Evolutionary conservation across 2,888 invertebrate species (phyloP).

Genomic region (Ophion ventricosus): DNA sequence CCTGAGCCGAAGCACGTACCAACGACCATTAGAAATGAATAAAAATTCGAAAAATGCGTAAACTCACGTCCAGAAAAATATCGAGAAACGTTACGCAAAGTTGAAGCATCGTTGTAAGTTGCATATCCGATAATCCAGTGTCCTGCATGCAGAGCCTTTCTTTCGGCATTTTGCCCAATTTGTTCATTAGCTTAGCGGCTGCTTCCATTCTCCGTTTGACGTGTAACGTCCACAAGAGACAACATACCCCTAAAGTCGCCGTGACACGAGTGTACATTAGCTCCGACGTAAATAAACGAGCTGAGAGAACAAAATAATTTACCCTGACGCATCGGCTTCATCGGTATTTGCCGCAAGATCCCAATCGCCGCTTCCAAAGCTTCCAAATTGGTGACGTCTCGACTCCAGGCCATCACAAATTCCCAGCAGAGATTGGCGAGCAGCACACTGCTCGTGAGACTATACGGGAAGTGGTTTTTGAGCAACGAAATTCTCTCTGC

Average conservation of each 20-base stretch:
- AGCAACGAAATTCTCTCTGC: slow-evolving; percentile 83
- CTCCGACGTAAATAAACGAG: neutral
- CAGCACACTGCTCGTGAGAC: slow-evolving; percentile 91
- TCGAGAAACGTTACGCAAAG: slow-evolving; percentile 84
- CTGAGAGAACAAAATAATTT: neutral
- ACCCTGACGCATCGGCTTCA: slow-evolving; percentile 88
- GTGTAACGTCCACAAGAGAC: slow-evolving; percentile 95
- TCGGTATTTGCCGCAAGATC: slow-evolving; percentile 88
- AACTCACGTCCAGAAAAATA: slow-evolving; percentile 86
- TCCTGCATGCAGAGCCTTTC: slow-evolving; percentile 92
- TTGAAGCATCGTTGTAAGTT: slow-evolving; percentile 82
- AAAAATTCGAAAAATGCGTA: slow-evolving; percentile 82
- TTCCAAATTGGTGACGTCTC: slow-evolving; percentile 87
- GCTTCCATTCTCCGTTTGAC: slow-evolving; percentile 92
- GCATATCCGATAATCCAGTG: slow-evolving; percentile 88
- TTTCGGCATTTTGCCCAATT: slow-evolving; percentile 93
- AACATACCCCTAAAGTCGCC: slow-evolving; percentile 87
- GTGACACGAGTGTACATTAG: neutral
- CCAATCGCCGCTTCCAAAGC: slow-evolving; percentile 89
- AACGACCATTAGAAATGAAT: neutral
- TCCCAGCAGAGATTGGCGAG: slow-evolving; percentile 96
- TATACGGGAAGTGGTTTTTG: slow-evolving; percentile 93
- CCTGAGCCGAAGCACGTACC: too few relatives aligned
- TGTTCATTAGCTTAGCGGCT: slow-evolving; percentile 90
- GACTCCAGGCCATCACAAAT: slow-evolving; percentile 94